phyloP scores from a whole-genome alignment of 2,888 invertebrate species.

The Yponomeuta plumbellus region DNA sequence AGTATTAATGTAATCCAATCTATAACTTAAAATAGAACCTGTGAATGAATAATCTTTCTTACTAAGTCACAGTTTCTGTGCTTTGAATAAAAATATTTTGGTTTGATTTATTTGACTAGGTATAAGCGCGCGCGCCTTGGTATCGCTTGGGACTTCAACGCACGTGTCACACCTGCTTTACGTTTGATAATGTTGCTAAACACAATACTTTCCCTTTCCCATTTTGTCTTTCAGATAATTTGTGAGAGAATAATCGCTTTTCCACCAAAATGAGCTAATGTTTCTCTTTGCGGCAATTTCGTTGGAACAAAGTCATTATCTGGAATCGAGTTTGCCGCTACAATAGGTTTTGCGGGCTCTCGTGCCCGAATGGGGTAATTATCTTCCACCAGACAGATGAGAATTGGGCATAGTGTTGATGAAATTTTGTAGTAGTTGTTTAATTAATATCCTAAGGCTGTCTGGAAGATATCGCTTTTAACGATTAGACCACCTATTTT shows the following conservation, averaged over 20 bases:
- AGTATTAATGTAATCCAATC: no score
- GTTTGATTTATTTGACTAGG: neutral
- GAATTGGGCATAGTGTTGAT: neutral
- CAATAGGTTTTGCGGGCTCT: constrained; percentile 3
- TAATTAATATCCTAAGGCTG: neutral
- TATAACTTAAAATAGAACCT: no score
- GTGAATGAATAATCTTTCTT: no score
- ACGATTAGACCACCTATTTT: no score
- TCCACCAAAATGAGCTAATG: constrained; percentile 1
- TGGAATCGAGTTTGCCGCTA: constrained; percentile 3
- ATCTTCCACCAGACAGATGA: neutral
- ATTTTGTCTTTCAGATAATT: neutral
- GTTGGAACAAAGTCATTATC: constrained; percentile 9
- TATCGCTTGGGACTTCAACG: neutral
- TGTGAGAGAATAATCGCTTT: neutral
- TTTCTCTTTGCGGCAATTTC: neutral
- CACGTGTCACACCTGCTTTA: neutral
- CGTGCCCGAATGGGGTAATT: neutral
- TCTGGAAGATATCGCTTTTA: no score
- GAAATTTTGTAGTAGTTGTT: neutral
- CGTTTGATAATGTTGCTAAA: neutral
- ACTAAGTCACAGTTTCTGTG: no score
- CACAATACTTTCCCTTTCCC: neutral
- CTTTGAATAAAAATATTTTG: no score
- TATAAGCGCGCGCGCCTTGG: neutral